These are phyloP conservation scores for Melanostigma gelatinosum DNA, from an alignment of 2,113 vertebrate genomes.

Conservation along the genomic window DNA sequence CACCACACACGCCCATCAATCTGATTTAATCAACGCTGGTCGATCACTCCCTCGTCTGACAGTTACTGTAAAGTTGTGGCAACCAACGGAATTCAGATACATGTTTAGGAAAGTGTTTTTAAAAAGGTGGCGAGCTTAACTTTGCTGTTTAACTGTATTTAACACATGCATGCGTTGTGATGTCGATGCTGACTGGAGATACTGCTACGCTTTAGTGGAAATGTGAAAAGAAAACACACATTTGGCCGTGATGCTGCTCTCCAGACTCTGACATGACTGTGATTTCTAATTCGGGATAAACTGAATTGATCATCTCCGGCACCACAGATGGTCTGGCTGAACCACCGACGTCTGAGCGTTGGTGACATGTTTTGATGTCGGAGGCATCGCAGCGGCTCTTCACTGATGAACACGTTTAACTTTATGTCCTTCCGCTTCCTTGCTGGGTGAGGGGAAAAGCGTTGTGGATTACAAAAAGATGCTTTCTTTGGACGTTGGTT, in stretches of 20 bases:
- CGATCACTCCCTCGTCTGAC: not conserved
- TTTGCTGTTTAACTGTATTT: not conserved
- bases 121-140: no score
- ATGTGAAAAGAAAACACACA: not conserved
- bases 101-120: not conserved
- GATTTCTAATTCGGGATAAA: constrained; percentile 45
- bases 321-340: constrained; percentile 57
- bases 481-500: no score
- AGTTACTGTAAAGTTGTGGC: not conserved
- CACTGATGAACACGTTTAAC: constrained; percentile 4
- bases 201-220: no score
- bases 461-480: not conserved
- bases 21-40: not conserved
- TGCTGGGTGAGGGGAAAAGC: not conserved
- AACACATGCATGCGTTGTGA: not conserved
- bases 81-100: not conserved
- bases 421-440: not conserved
- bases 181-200: not conserved
- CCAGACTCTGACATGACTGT: not conserved
- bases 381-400: constrained; percentile 4
- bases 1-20: not conserved
- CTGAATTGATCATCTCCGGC: constrained; percentile 25
- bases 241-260: not conserved
- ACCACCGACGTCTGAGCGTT: constrained; percentile 13
- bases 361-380: constrained; percentile 40